Evolutionary conservation across 1,140 invertebrate genomes (phyloP).

Genomic region (Apis mellifera): DNA sequence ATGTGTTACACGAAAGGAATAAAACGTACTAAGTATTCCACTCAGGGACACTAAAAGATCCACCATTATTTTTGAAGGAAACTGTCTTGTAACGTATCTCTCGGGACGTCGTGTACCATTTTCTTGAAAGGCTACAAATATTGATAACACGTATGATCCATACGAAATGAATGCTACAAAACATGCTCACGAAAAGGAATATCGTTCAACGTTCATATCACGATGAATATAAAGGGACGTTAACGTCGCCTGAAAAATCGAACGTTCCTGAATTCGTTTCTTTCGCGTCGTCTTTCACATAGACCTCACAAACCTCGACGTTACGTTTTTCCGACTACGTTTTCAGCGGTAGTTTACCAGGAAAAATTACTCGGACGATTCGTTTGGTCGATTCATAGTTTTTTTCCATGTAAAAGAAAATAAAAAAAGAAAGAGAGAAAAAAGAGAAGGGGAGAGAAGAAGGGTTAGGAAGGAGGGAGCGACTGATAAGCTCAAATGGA

Average conservation of each 20-base stretch:
- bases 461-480: not conserved
- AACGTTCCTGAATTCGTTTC: conserved; percentile 8
- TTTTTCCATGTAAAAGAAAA: not conserved
- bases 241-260: conserved; percentile 30
- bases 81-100: not conserved
- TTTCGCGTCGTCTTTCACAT: too few species aligned
- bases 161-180: conserved; percentile 21
- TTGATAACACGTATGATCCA: conserved; percentile 12
- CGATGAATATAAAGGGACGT: conserved; percentile 18
- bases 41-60: not conserved
- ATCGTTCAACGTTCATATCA: not conserved
- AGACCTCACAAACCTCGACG: not conserved
- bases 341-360: conserved; percentile 3
- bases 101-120: not conserved
- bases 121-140: not conserved
- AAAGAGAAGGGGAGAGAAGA: too few species aligned
- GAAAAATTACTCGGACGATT: conserved; percentile 50
- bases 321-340: not conserved
- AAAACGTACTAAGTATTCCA: not conserved
- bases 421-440: not conserved
- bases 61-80: not conserved
- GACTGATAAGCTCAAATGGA: conserved; percentile 61
- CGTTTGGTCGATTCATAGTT: not conserved
- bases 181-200: conserved; percentile 13
- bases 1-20: too few species aligned